Base-by-base conservation (phyloP, 2,113 vertebrate species). In the Strix aluco region DNA sequence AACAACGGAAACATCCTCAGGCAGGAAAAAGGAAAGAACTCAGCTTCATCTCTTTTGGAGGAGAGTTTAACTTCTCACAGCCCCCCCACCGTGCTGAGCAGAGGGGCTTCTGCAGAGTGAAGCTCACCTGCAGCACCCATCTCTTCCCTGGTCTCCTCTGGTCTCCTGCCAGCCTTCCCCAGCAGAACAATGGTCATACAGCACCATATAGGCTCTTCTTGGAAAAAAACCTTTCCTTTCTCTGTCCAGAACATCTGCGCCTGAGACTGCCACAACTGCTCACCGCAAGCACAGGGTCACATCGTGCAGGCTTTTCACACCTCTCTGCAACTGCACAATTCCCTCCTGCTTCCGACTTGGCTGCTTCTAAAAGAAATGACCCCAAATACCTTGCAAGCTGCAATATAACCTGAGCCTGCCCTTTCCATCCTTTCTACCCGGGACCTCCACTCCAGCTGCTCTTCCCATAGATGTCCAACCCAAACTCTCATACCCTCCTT, bases 101-200 rank as follows among this genome's bases (percentile, higher is more conserved):
- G 63, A 59, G 58, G 36, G 54, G 18, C 23, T 34, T 32, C 26
- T 32, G 7, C 57, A 74, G 42, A 70, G 70, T 29, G 26, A 29
- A 47, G 55, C 10, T 46, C 42, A 25, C 51, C 65, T 46, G 47
- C 22, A 92, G 51, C 38, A 58, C 27, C 52, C 47, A 32, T 13
- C 51, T 21, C 38, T 16, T 19, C 38, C 44, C 61, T 29, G 29
- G 22, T 42, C 67, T 54, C 63, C 88, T 75, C 61, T 29, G 29
- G 22, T 42, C 67, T 54, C 54, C 88, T 75, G 42, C 17, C 71
- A 88, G 52, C 46, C 66, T 44, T 62, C 29, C 65, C 36, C 52
- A 82, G 47, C 47, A 63, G 21, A 17, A 22, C 2, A 0, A 0
- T 3, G 27, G 18, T 63, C 44, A 44, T 11, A 36, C 9, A 54